Conservation (phyloP, 2,113 vertebrate species). For the Bubalus kerabau region DNA sequence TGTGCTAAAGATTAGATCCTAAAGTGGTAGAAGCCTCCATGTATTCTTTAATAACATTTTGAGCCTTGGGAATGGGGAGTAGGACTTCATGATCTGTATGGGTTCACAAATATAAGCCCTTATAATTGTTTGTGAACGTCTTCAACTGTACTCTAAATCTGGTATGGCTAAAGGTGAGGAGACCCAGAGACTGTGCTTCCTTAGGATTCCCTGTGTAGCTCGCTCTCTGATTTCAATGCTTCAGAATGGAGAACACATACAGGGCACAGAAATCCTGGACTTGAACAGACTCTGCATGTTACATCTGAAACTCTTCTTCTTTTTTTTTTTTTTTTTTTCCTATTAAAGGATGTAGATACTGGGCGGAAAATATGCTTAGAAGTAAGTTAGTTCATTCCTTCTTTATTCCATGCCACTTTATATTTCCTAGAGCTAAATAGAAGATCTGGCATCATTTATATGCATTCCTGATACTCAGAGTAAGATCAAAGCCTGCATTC, state of each 20-base stretch:
- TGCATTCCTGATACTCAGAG: background rate
- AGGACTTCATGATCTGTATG: background rate
- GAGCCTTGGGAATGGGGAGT: rapidly evolving
- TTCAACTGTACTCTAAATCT: background rate
- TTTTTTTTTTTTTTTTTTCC: background rate
- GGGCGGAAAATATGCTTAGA: background rate
- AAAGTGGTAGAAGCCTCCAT: background rate
- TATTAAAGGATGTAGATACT: background rate
- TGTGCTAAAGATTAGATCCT: background rate
- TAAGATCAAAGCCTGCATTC: background rate
- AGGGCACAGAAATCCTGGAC: background rate
- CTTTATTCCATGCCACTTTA: background rate
- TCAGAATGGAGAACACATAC: background rate
- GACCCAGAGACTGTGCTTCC: no score
- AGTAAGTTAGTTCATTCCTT: background rate
- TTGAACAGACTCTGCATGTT: background rate
- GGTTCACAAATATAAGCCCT: background rate
- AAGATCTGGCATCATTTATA: background rate
- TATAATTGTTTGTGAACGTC: background rate
- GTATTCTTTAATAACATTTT: background rate
- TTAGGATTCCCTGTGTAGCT: background rate
- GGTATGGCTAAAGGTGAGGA: background rate
- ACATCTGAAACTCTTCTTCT: background rate
- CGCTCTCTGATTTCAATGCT: background rate
- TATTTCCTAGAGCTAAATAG: background rate